phyloP scores from a whole-genome alignment of 2,888 invertebrate species.

The Parasteatoda lunata region DNA sequence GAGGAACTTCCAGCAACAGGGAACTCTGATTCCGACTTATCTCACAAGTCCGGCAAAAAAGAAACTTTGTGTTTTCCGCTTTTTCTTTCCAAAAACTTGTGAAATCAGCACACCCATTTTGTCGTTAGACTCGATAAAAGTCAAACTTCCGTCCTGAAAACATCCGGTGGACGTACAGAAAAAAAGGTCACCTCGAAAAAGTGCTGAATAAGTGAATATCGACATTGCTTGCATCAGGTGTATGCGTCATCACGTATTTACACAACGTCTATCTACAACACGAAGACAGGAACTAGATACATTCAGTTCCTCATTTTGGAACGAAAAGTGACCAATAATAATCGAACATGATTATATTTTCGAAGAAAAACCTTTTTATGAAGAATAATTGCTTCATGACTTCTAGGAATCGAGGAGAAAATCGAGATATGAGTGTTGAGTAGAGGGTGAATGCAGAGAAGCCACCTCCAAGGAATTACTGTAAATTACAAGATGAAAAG shows the following conservation, averaged over 20 bases:
- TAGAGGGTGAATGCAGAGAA: too few species aligned
- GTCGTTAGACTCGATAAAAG: slow-evolving; percentile 56
- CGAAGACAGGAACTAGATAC: slow-evolving; percentile 40
- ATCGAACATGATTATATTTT: slow-evolving; percentile 12
- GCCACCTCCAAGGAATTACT: too few species aligned
- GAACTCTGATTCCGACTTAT: slow-evolving; percentile 24
- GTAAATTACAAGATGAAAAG: too few species aligned
- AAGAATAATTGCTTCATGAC: too few species aligned
- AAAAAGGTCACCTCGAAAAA: slow-evolving; percentile 53
- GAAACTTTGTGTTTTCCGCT: slow-evolving; percentile 57
- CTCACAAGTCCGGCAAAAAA: slow-evolving; percentile 56
- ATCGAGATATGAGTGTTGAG: too few species aligned
- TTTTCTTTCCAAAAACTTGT: slow-evolving; percentile 52
- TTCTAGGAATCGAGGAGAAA: too few species aligned
- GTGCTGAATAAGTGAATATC: slow-evolving; percentile 57
- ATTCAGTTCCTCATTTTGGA: slow-evolving; percentile 18
- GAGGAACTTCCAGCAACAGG: too few species aligned
- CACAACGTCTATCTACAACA: slow-evolving; percentile 14
- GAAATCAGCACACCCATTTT: slow-evolving; percentile 46
- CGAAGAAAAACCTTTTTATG: background rate
- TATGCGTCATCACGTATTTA: slow-evolving; percentile 26
- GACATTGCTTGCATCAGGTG: slow-evolving; percentile 43
- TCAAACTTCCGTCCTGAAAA: slow-evolving; percentile 66
- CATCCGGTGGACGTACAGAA: slow-evolving; percentile 66
- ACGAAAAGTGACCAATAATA: slow-evolving; percentile 43